phyloP scores from a whole-genome alignment of 2,113 vertebrate species.

The Nothocercus nigrocapillus region DNA sequence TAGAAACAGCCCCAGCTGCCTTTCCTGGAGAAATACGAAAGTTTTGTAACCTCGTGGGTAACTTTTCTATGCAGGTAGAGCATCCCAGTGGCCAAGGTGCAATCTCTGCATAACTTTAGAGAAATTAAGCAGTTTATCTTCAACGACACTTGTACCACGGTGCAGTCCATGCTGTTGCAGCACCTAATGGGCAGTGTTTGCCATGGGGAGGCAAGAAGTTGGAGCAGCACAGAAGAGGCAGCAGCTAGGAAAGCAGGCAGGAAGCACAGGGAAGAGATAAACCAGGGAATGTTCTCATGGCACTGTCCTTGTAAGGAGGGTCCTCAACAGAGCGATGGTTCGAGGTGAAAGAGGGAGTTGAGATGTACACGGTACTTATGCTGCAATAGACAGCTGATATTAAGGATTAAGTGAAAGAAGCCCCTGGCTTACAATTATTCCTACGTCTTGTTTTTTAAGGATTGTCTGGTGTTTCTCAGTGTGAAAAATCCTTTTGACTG shows the following conservation, averaged over 20 bases:
- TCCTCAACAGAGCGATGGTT: not conserved
- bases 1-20: not conserved
- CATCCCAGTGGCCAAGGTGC: not conserved
- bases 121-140: not conserved
- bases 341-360: not conserved
- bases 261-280: not conserved
- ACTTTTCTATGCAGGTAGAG: not conserved
- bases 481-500: not conserved
- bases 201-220: not conserved
- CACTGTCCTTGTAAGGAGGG: not conserved
- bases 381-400: fast-evolving
- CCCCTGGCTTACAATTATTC: not conserved
- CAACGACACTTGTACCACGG: fast-evolving
- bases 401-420: not conserved
- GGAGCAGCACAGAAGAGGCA: not conserved
- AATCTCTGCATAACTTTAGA: not conserved
- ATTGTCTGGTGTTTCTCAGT: not conserved
- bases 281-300: not conserved
- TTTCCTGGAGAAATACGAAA: not conserved
- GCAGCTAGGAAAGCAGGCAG: not conserved
- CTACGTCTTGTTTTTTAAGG: not conserved
- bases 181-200: not conserved
- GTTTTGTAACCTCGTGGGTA: not conserved
- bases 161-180: not conserved
- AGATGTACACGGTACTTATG: not conserved